Percentiles rank a stretch among this genome's conserved stretches.
Evolutionary conservation across 2,888 invertebrate species (phyloP).

Genomic region (Limnephilus lunatus): DNA sequence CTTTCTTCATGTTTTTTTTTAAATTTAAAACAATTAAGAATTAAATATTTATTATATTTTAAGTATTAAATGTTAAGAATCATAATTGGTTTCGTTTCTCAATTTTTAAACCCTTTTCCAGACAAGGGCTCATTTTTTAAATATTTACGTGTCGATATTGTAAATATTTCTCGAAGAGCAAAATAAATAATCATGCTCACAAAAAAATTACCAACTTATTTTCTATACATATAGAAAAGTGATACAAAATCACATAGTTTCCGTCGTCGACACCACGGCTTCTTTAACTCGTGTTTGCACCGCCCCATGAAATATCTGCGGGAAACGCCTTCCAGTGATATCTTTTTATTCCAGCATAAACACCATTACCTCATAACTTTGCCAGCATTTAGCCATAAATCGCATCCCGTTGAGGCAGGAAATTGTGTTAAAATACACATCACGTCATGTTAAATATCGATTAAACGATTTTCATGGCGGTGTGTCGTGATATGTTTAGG

Average conservation of each 20-base stretch:
- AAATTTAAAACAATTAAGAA: too few species aligned
- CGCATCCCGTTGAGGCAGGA: background rate
- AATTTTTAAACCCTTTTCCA: too few species aligned
- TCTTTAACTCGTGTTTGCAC: background rate
- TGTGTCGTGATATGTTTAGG: background rate
- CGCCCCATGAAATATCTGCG: background rate
- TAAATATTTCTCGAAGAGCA: too few species aligned
- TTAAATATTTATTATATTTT: too few species aligned
- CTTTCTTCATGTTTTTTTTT: too few species aligned
- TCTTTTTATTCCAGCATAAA: constrained; percentile 3
- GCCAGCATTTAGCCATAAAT: constrained; percentile 11
- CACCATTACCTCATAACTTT: background rate
- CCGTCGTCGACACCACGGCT: background rate
- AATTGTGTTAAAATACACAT: background rate
- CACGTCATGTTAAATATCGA: background rate
- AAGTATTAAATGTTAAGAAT: too few species aligned
- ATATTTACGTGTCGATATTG: too few species aligned
- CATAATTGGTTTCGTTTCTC: too few species aligned
- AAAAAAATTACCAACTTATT: background rate
- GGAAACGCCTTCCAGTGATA: background rate
- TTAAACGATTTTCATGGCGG: background rate
- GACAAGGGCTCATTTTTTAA: too few species aligned
- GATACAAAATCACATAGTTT: background rate
- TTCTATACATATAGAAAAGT: background rate
- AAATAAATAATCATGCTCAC: too few species aligned